Evolutionary conservation across 2,113 vertebrate genomes (phyloP).

Genomic region (Blennius ocellaris): DNA sequence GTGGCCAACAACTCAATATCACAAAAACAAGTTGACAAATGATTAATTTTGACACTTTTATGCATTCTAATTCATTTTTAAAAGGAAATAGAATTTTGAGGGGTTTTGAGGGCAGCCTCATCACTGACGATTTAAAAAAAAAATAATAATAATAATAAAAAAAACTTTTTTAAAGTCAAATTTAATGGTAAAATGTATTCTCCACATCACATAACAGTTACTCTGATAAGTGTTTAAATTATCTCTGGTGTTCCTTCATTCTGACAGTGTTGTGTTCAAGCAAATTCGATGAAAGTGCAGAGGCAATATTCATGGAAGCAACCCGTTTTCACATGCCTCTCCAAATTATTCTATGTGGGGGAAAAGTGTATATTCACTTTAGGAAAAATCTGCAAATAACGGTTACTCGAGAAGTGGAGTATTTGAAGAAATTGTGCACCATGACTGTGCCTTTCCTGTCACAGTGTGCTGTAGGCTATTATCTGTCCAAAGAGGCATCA

Average conservation of each 20-base stretch:
- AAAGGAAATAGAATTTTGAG: too few relatives aligned
- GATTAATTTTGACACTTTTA: too few relatives aligned
- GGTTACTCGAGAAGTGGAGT: conserved; percentile 15
- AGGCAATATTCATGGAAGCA: conserved; percentile 20
- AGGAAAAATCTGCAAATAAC: conserved; percentile 9
- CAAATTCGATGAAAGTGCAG: background rate
- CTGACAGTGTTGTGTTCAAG: conserved; percentile 3
- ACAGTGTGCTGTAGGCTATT: conserved; percentile 57
- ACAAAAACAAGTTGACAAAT: too few relatives aligned
- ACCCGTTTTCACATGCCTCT: conserved; percentile 33
- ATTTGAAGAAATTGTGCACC: conserved; percentile 34
- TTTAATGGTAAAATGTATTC: too few relatives aligned
- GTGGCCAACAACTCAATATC: too few relatives aligned
- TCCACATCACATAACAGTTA: too few relatives aligned
- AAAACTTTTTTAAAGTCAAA: too few relatives aligned
- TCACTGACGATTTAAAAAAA: too few relatives aligned
- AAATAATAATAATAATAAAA: too few relatives aligned
- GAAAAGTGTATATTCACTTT: conserved; percentile 7
- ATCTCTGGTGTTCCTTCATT: background rate
- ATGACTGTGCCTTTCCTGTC: conserved; percentile 51
- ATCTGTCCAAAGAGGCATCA: conserved; percentile 66
- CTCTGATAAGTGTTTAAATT: background rate
- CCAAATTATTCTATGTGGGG: conserved; percentile 30
- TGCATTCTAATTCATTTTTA: too few relatives aligned
- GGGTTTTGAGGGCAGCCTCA: too few relatives aligned